A percentile compares a stretch with the other conserved stretches of the same genome.
Evolutionary conservation across 1,140 invertebrate species (phyloP).

Genomic region (Carcinoscorpius rotundicauda): DNA sequence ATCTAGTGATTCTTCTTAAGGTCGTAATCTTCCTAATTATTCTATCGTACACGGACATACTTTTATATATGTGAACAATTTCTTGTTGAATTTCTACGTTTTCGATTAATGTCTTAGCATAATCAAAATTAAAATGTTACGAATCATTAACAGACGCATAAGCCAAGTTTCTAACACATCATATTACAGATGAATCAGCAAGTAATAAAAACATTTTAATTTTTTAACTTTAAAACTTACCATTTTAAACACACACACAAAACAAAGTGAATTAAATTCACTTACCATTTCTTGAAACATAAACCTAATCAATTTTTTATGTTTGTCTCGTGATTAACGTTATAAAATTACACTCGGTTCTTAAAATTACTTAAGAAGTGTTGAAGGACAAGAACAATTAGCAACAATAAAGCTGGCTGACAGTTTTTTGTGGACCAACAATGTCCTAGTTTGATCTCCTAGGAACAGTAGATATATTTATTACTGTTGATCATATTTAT

Average conservation of each 20-base stretch:
- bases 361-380: neutral
- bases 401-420: too few species aligned
- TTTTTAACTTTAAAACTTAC: neutral
- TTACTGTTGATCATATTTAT: neutral
- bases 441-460: neutral
- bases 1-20: neutral
- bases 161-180: neutral
- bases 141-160: neutral
- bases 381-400: too few species aligned
- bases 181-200: neutral
- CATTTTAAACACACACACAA: neutral
- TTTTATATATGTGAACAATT: neutral
- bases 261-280: neutral
- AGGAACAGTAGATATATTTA: neutral
- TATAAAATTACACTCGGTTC: neutral
- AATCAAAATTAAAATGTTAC: neutral
- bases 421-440: neutral
- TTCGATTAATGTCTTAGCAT: neutral
- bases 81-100: neutral
- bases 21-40: neutral
- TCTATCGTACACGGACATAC: neutral
- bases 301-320: neutral
- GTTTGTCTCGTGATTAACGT: neutral
- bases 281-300: neutral
- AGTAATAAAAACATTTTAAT: neutral